Base-by-base conservation (phyloP, 2,113 vertebrate species). In the Alaudala cheleensis region DNA sequence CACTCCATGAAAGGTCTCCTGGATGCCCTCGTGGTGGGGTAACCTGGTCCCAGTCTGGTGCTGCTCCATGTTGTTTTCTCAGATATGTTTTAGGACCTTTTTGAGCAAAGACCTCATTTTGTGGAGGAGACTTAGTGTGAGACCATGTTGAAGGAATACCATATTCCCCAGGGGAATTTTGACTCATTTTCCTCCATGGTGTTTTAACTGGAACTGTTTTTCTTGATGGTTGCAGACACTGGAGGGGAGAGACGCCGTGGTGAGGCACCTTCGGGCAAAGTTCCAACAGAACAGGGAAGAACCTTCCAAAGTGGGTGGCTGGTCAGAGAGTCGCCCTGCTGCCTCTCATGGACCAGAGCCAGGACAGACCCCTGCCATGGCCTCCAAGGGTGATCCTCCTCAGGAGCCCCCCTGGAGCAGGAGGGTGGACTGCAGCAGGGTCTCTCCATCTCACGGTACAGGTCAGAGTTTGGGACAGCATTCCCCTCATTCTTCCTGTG, bases 211-310 rank as follows among this genome's bases (percentile, higher is more conserved):
- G 51, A 83, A 61, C 37, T 78, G 62, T 71, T 86, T 90, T 93
- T 86, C 60, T 92, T 81, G 7, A 49, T 61, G 56, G 24, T 67
- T 2, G 2, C 90, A 96, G 96, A 71, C 47, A 2, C 67, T 81
- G 88, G 82, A 94, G 21, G 86, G 76, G 21, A 96, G 76, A 79
- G 93, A 90, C 1, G 49, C 85, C 0, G 3, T 88, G 51, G 76
- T 94, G 90, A 92, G n/a, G 25, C 88, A 88, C 61, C 88, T 95
- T 8, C 64, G 1, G 69, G 88, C 95, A 56, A 96, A 96, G 90
- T 58, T 97, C 56, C 90, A 90, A 22, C 88, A 60, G 44, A 82
- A 67, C 44, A 92, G 69, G 72, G 69, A 70, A 29, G 86, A 90
- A 18, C 40, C 18, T 45, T 29, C 60, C 0, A 0, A 58, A 62